Conservation (phyloP, 2,113 vertebrate species). For the Pelobates fuscus region DNA sequence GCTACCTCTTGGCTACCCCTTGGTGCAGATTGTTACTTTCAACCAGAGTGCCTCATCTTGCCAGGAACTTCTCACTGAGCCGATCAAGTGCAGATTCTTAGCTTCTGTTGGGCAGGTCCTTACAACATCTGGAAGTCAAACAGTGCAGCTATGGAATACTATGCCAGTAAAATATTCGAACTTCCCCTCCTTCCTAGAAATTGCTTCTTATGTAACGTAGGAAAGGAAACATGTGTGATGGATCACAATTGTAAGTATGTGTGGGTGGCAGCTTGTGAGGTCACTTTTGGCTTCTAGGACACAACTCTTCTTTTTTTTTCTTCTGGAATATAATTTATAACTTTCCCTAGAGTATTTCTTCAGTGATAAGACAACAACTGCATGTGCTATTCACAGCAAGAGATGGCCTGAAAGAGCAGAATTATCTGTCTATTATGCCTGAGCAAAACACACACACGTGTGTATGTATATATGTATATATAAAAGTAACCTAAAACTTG, state of each 20-base stretch:
- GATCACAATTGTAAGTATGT: constrained; percentile 61
- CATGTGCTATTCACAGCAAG: background rate
- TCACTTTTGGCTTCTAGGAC: constrained; percentile 58
- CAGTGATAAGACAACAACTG: constrained; percentile 31
- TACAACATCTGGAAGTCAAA: constrained; percentile 51
- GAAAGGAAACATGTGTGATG: constrained; percentile 60
- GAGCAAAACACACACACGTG: background rate
- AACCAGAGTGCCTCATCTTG: constrained; percentile 37
- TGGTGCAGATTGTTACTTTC: constrained; percentile 1
- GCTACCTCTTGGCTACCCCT: too few relatives aligned
- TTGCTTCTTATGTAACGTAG: constrained; percentile 55
- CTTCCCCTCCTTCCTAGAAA: constrained; percentile 49
- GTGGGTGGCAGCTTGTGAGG: constrained; percentile 62
- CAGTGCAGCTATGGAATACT: constrained; percentile 45
- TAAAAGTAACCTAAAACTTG: too few relatives aligned
- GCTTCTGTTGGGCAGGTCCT: constrained; percentile 49
- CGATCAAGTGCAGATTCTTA: constrained; percentile 43
- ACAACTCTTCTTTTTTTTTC: constrained; percentile 17
- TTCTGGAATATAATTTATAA: constrained; percentile 59
- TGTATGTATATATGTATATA: too few relatives aligned
- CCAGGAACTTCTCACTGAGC: constrained; percentile 34
- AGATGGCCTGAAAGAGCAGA: background rate
- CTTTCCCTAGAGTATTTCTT: constrained; percentile 38
- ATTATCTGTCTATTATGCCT: background rate
- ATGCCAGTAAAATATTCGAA: constrained; percentile 53